Conservation (phyloP, 2,113 vertebrate genomes). For the Mobula birostris region DNA sequence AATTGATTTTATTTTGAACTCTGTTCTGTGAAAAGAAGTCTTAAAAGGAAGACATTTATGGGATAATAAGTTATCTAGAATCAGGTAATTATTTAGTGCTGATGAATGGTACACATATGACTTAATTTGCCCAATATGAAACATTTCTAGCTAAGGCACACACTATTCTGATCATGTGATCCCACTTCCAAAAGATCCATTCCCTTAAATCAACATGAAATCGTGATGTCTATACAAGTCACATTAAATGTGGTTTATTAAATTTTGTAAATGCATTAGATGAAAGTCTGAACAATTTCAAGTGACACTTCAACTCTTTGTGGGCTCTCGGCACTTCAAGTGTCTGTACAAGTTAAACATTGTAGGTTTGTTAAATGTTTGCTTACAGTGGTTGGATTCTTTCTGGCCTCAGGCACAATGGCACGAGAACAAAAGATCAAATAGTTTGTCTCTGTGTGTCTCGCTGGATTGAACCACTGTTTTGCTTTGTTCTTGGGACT, state of each 20-base stretch:
- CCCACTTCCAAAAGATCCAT: neutral
- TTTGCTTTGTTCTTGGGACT: too few species aligned
- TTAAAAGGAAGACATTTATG: neutral
- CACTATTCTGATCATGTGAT: neutral
- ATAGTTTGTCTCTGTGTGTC: too few species aligned
- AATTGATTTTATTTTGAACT: neutral
- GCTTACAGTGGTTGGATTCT: too few species aligned
- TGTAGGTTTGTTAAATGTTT: too few species aligned
- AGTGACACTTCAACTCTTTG: too few species aligned
- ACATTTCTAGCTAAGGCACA: neutral
- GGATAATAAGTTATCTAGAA: neutral
- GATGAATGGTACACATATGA: neutral
- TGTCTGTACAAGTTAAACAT: too few species aligned
- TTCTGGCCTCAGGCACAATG: too few species aligned
- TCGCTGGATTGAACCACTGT: too few species aligned
- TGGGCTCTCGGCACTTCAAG: too few species aligned
- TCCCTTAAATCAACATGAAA: neutral
- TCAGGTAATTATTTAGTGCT: neutral
- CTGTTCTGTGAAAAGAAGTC: neutral
- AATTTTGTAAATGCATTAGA: too few species aligned
- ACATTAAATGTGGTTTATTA: neutral
- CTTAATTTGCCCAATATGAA: neutral
- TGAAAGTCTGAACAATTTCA: too few species aligned
- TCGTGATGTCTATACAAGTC: neutral
- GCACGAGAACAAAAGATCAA: too few species aligned